These are phyloP conservation scores for Belonocnema kinseyi DNA, from an alignment of 1,140 invertebrate genomes.

Conservation along the genomic window DNA sequence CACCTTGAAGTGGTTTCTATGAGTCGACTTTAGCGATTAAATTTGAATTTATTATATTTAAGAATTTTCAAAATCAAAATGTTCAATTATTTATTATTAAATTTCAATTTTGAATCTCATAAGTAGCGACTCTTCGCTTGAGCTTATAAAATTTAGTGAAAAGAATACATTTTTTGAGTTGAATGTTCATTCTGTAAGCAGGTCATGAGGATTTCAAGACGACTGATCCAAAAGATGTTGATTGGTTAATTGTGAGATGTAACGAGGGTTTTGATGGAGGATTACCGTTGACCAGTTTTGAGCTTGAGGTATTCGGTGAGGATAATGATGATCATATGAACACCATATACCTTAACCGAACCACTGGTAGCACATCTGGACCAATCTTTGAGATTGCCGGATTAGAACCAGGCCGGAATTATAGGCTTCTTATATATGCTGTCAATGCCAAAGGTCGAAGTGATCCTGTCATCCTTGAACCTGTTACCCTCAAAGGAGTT, in stretches of 20 bases:
- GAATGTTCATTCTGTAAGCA: constrained; percentile 35
- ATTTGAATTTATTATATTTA: too few relatives aligned
- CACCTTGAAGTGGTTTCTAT: too few relatives aligned
- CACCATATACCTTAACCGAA: constrained; percentile 65
- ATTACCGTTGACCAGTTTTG: constrained; percentile 88
- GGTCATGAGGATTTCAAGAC: constrained; percentile 83
- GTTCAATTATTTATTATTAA: too few relatives aligned
- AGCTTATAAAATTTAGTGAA: too few relatives aligned
- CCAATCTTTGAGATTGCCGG: constrained; percentile 84
- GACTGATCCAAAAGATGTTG: constrained; percentile 82
- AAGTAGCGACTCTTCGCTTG: too few relatives aligned
- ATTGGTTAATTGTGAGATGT: constrained; percentile 84
- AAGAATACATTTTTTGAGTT: too few relatives aligned
- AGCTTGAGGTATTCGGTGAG: constrained; percentile 81
- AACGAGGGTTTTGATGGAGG: constrained; percentile 90
- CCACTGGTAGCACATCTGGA: constrained; percentile 72
- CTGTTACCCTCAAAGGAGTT: constrained; percentile 86
- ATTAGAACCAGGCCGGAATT: constrained; percentile 84
- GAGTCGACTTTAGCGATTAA: too few relatives aligned
- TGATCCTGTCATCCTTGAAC: constrained; percentile 86
- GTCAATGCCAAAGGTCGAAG: constrained; percentile 90
- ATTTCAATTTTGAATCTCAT: too few relatives aligned
- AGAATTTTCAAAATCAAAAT: too few relatives aligned
- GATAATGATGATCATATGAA: constrained; percentile 66
- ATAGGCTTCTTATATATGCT: constrained; percentile 85